These are phyloP conservation scores for Neoitamus cyanurus DNA, from an alignment of 2,888 invertebrate genomes.

Conservation along the genomic window DNA sequence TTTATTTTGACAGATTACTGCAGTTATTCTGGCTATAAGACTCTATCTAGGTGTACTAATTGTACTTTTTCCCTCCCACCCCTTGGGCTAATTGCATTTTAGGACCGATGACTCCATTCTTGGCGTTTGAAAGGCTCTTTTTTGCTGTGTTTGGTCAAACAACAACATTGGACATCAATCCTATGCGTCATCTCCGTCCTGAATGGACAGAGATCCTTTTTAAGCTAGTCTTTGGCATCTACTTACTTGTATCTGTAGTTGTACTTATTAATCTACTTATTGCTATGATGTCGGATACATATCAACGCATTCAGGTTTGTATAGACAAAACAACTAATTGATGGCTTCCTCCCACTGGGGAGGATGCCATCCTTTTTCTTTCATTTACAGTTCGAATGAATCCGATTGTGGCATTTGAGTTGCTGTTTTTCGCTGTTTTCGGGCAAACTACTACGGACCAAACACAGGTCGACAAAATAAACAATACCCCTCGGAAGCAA, in stretches of 20 bases:
- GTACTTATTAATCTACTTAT: constrained; percentile 98
- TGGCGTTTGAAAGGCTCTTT: constrained; percentile 97
- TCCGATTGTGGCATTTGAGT: constrained; percentile 93
- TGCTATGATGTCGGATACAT: constrained; percentile 99
- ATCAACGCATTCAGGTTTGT: constrained; percentile 97
- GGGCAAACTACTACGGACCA: constrained; percentile 89
- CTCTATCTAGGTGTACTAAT: constrained; percentile 26
- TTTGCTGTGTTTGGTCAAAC: constrained; percentile 98
- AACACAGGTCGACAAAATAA: constrained; percentile 76
- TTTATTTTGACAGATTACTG: neutral
- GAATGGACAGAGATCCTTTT: constrained; percentile 87
- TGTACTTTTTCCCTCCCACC: constrained; percentile 16
- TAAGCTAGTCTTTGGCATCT: constrained; percentile 94
- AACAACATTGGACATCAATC: constrained; percentile 84
- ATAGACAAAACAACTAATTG: constrained; percentile 57
- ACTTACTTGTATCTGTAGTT: constrained; percentile 97
- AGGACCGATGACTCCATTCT: constrained; percentile 81
- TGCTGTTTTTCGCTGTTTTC: constrained; percentile 98
- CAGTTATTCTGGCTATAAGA: neutral
- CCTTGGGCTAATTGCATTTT: constrained; percentile 34
- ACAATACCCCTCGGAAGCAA: constrained; percentile 70
- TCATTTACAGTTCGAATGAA: constrained; percentile 84
- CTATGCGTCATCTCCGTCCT: constrained; percentile 76
- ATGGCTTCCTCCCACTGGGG: constrained; percentile 46
- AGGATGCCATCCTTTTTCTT: constrained; percentile 48